Percentiles rank a stretch among this genome's conserved stretches.
phyloP scores from a whole-genome alignment of 2,797 vertebrate genomes.

The Steatocranus sp. region DNA sequence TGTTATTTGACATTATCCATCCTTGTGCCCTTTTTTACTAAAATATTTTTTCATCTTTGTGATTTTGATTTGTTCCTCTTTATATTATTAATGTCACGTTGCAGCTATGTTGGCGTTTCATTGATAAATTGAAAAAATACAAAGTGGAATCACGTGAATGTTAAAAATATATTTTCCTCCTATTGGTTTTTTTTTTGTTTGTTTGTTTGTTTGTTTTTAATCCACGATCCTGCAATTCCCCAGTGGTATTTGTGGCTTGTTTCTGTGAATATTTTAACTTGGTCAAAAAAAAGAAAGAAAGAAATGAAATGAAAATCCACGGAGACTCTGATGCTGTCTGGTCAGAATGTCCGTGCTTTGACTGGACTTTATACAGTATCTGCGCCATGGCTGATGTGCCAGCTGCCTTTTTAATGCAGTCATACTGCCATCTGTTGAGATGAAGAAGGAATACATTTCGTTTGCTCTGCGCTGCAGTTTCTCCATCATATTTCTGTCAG shows the following conservation, averaged over 20 bases:
- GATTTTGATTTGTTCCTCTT: neutral
- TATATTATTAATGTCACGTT: neutral
- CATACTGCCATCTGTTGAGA: conserved; percentile 93
- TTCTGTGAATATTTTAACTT: conserved; percentile 22
- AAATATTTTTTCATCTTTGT: neutral
- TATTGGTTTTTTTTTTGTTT: neutral
- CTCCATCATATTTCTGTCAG: neutral
- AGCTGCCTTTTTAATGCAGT: conserved; percentile 74
- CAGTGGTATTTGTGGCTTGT: conserved; percentile 19
- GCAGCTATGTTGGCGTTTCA: neutral
- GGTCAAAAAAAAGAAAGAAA: neutral
- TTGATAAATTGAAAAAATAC: neutral
- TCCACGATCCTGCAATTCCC: neutral
- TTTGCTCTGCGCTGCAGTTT: neutral
- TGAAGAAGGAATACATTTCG: conserved; percentile 60
- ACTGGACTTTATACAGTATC: neutral
- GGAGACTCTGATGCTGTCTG: conserved; percentile 11
- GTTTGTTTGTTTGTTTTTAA: neutral
- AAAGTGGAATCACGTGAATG: neutral
- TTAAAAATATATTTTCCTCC: neutral
- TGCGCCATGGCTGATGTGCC: neutral
- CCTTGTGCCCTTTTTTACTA: neutral
- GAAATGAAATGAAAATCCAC: conserved; percentile 3
- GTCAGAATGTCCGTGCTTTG: neutral
- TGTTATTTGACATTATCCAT: neutral